phyloP scores from a whole-genome alignment of 2,113 vertebrate genomes.

The Carollia perspicillata region DNA sequence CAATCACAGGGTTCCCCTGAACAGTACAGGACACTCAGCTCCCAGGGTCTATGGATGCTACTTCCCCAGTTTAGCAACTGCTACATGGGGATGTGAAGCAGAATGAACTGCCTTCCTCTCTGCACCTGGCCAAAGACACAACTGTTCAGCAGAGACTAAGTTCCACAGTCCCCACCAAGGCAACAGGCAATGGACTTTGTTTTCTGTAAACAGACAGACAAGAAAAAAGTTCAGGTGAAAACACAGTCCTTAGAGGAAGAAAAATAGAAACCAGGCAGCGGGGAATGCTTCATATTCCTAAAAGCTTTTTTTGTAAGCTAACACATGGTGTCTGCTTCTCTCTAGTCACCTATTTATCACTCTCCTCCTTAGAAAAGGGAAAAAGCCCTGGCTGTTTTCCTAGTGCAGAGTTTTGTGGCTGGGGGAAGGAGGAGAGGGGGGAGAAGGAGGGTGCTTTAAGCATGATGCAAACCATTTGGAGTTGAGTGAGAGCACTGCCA shows the following conservation, averaged over 20 bases:
- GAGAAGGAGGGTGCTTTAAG: slow-evolving; percentile 91
- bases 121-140: slow-evolving; percentile 58
- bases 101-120: neutral
- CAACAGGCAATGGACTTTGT: slow-evolving; percentile 82
- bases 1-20: neutral
- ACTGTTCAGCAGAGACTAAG: slow-evolving; percentile 49
- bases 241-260: slow-evolving; percentile 81
- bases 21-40: neutral
- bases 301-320: slow-evolving; percentile 86
- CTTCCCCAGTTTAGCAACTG: neutral
- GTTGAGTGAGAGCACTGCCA: slow-evolving; percentile 93
- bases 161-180: slow-evolving; percentile 64
- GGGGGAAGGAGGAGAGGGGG: slow-evolving; percentile 76
- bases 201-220: slow-evolving; percentile 83
- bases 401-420: slow-evolving; percentile 85
- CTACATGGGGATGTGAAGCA: neutral
- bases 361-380: slow-evolving; percentile 85
- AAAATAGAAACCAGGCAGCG: slow-evolving; percentile 83
- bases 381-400: slow-evolving; percentile 87
- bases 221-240: slow-evolving; percentile 81
- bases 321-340: slow-evolving; percentile 87
- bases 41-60: neutral
- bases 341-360: slow-evolving; percentile 89
- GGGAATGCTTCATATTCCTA: slow-evolving; percentile 86
- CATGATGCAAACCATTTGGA: slow-evolving; percentile 99